phyloP scores from a whole-genome alignment of 2,797 vertebrate species.

The Pseudomugil gertrudae region DNA sequence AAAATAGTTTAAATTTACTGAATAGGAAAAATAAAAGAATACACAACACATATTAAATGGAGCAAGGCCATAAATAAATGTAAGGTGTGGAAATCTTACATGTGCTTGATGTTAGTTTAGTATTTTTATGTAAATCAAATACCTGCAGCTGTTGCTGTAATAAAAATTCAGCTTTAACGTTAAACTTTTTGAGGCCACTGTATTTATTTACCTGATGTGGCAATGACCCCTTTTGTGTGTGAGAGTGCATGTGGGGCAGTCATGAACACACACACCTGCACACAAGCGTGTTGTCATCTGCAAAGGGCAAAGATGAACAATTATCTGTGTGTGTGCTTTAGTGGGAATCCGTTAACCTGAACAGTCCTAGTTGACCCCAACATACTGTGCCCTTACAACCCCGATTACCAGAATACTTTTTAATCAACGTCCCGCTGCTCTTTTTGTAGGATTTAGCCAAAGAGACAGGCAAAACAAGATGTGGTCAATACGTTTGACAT shows the following conservation, averaged over 20 bases:
- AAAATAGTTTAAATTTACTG: background rate
- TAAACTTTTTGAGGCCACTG: constrained; percentile 45
- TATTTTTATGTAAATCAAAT: background rate
- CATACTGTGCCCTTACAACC: constrained; percentile 35
- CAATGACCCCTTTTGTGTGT: constrained; percentile 45
- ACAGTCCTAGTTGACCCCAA: constrained; percentile 23
- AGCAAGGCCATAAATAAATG: background rate
- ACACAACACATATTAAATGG: background rate
- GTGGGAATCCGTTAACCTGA: constrained; percentile 36
- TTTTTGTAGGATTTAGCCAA: constrained; percentile 17
- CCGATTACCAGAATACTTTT: constrained; percentile 21
- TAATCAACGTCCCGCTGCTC: constrained; percentile 19
- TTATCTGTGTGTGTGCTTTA: constrained; percentile 3
- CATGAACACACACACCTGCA: background rate
- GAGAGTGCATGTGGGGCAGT: background rate
- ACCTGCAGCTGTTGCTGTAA: background rate
- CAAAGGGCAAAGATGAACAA: constrained; percentile 8
- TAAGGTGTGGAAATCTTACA: background rate
- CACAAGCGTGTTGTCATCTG: constrained; percentile 3
- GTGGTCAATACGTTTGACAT: constrained; percentile 1
- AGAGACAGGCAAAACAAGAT: constrained; percentile 18
- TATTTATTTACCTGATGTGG: constrained; percentile 59
- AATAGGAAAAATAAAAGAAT: background rate
- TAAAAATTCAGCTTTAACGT: constrained; percentile 53
- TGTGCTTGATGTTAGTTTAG: too few relatives aligned